phyloP scores from a whole-genome alignment of 2,888 invertebrate species.

The Cyclophora albipunctata region DNA sequence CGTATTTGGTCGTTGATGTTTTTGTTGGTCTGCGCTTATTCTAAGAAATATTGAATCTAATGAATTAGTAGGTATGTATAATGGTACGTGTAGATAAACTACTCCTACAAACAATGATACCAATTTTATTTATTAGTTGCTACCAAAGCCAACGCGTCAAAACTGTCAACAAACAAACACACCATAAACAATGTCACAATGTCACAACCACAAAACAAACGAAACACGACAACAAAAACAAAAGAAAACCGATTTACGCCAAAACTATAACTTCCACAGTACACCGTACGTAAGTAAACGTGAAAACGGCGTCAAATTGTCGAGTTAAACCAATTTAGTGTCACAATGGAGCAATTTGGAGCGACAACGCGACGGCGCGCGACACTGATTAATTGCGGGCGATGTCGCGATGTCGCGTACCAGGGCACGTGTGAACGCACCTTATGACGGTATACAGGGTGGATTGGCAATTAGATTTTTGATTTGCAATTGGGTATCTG shows the following conservation, averaged over 20 bases:
- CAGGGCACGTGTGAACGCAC: slow-evolving; percentile 37
- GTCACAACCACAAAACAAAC: slow-evolving; percentile 3
- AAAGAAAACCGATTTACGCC: not conserved
- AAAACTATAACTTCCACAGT: slow-evolving; percentile 8
- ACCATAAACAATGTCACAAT: not conserved
- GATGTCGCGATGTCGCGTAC: slow-evolving; percentile 47
- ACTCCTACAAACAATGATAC: too few species aligned
- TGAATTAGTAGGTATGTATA: too few species aligned
- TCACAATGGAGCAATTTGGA: slow-evolving; percentile 24
- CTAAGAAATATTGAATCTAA: too few species aligned
- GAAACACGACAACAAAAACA: slow-evolving; percentile 4
- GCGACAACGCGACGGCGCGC: slow-evolving; percentile 27
- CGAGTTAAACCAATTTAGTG: slow-evolving; percentile 24
- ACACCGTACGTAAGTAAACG: slow-evolving; percentile 11
- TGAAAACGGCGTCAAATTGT: slow-evolving; percentile 32
- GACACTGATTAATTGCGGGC: slow-evolving; percentile 44
- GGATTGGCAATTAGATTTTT: not conserved
- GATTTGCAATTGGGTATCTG: too few species aligned
- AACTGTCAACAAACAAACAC: not conserved
- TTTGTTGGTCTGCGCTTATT: too few species aligned
- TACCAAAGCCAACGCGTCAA: too few species aligned
- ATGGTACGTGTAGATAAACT: too few species aligned
- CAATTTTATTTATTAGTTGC: too few species aligned
- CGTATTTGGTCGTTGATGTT: too few species aligned
- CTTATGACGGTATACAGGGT: slow-evolving; percentile 29